Conservation (phyloP, 2,113 vertebrate species). For the Xenopus borealis region DNA sequence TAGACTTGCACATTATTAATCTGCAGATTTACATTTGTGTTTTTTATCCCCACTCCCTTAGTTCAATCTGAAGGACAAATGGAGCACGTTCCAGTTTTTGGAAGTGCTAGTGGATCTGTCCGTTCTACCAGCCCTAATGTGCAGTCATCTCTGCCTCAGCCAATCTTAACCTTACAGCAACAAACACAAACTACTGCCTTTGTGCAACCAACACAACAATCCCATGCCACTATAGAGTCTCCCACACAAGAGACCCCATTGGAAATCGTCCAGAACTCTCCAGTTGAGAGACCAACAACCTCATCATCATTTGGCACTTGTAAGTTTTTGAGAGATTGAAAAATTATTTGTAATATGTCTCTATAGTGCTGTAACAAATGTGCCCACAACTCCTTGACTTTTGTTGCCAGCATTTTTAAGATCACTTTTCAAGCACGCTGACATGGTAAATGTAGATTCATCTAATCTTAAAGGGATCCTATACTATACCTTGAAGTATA, state of each 20-base stretch:
- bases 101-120: slow-evolving; percentile 91
- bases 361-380: no score
- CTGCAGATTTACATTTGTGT: no score
- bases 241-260: slow-evolving; percentile 80
- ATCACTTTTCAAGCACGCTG: no score
- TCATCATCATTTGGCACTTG: slow-evolving; percentile 89
- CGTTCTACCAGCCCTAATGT: slow-evolving; percentile 95
- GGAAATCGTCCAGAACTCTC: slow-evolving; percentile 83
- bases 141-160: slow-evolving; percentile 79
- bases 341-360: no score
- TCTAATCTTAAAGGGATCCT: no score
- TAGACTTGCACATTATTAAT: no score
- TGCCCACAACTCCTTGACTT: no score
- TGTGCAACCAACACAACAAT: slow-evolving; percentile 95
- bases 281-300: slow-evolving; percentile 87
- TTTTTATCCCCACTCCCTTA: slow-evolving; percentile 27
- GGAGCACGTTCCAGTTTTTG: slow-evolving; percentile 91
- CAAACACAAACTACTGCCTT: slow-evolving; percentile 92
- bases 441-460: no score
- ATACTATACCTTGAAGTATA: no score
- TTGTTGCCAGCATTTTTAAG: no score
- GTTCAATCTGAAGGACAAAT: slow-evolving; percentile 88
- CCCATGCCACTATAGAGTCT: slow-evolving; percentile 77
- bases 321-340: slow-evolving; percentile 53
- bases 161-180: slow-evolving; percentile 84